phyloP scores from a whole-genome alignment of 2,797 vertebrate genomes.

The Poeciliopsis gracilis region DNA sequence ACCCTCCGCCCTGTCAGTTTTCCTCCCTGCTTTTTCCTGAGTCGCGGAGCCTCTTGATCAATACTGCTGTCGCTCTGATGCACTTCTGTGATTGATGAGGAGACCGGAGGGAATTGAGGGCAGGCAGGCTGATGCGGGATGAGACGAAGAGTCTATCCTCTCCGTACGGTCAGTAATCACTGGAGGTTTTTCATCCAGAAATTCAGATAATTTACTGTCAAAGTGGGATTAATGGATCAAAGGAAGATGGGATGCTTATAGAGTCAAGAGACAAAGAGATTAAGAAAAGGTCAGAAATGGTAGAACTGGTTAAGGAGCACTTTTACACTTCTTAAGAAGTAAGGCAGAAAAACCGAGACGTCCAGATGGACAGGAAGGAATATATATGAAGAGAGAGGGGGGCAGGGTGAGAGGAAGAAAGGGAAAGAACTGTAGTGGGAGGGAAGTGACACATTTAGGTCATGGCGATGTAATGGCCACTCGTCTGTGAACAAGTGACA shows the following conservation, averaged over 20 bases:
- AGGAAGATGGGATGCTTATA: background rate
- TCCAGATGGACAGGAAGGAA: constrained; percentile 58
- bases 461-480: constrained; percentile 83
- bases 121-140: constrained; percentile 15
- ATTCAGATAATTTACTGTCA: constrained; percentile 16
- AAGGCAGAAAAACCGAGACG: constrained; percentile 28
- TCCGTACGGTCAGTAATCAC: constrained; percentile 11
- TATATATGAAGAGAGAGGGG: constrained; percentile 44
- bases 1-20: constrained; percentile 15
- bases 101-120: constrained; percentile 36
- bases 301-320: constrained; percentile 38
- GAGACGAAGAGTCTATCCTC: constrained; percentile 12
- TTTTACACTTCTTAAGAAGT: constrained; percentile 42
- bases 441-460: constrained; percentile 85
- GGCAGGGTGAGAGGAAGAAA: constrained; percentile 39
- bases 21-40: constrained; percentile 21
- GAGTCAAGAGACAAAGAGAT: constrained; percentile 1
- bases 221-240: constrained; percentile 11
- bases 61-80: constrained; percentile 64
- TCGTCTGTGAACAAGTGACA: constrained; percentile 86
- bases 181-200: constrained; percentile 14
- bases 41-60: constrained; percentile 47
- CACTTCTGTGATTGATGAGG: constrained; percentile 50
- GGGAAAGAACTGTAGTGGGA: constrained; percentile 58
- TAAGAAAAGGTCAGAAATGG: constrained; percentile 26